These are phyloP conservation scores for Centropus bengalensis DNA, from an alignment of 2,113 vertebrate species.

Conservation along the genomic window DNA sequence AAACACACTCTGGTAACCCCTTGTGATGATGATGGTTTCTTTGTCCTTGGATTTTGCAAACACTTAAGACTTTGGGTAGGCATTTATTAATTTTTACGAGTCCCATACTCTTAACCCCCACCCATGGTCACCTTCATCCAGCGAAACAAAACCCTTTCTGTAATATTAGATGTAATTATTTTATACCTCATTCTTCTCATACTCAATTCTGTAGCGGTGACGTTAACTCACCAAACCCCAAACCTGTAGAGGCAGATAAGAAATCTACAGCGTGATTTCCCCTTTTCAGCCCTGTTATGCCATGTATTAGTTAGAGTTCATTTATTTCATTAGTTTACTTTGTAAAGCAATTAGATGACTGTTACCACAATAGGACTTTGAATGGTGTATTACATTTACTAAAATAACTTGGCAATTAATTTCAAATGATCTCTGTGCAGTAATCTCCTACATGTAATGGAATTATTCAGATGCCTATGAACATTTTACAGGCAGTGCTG, in stretches of 20 bases:
- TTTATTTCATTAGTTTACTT: conserved; percentile 68
- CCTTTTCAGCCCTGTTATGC: conserved; percentile 6
- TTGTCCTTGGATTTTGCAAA: background rate
- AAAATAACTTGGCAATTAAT: conserved; percentile 67
- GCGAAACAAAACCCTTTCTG: background rate
- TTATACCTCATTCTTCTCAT: background rate
- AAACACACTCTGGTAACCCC: background rate
- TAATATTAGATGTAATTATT: background rate
- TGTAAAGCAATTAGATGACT: conserved; percentile 54
- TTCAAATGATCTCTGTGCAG: conserved; percentile 62
- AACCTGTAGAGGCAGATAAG: background rate
- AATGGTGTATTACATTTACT: conserved; percentile 59
- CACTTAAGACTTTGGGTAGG: background rate
- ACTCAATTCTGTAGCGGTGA: background rate
- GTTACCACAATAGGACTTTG: conserved; percentile 40
- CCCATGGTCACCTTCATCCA: background rate
- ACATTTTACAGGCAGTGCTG: conserved; percentile 49
- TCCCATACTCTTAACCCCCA: background rate
- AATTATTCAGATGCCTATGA: conserved; percentile 66
- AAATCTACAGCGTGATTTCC: background rate
- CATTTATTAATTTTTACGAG: no score
- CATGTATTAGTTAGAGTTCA: conserved; percentile 52
- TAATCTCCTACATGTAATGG: conserved; percentile 60
- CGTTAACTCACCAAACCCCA: background rate
- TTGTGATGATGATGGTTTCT: background rate